phyloP scores from a whole-genome alignment of 2,113 vertebrate species.

The Leptocoma aspasia region DNA sequence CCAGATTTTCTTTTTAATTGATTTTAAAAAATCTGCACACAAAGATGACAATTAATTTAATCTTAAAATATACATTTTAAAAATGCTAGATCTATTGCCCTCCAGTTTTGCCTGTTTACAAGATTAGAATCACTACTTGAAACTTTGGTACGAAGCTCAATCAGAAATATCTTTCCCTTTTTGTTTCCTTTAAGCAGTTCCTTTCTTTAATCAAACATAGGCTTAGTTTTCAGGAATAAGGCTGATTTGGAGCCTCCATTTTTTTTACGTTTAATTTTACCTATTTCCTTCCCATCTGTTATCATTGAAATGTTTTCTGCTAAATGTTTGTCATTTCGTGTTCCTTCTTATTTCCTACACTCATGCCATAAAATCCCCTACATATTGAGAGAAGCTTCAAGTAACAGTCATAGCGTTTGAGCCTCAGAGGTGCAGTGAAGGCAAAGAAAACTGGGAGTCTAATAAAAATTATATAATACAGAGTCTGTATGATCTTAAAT shows the following conservation, averaged over 20 bases:
- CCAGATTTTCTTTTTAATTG: neutral
- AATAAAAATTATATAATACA: neutral
- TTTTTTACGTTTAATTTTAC: neutral
- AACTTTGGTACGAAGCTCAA: neutral
- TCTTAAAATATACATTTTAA: neutral
- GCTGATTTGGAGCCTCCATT: neutral
- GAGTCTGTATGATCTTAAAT: neutral
- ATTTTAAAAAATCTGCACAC: neutral
- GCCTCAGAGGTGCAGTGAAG: neutral
- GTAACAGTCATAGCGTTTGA: neutral
- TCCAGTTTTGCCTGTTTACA: neutral
- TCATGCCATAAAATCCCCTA: neutral
- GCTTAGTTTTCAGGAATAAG: neutral
- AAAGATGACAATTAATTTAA: neutral
- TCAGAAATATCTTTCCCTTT: neutral
- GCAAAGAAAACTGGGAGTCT: neutral
- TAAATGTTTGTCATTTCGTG: neutral
- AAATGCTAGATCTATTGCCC: neutral
- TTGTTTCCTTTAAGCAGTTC: neutral
- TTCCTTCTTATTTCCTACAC: neutral
- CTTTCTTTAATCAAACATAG: neutral
- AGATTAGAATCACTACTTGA: neutral
- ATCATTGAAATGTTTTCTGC: neutral
- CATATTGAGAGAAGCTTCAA: neutral
- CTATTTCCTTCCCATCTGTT: neutral